phyloP scores from a whole-genome alignment of 2,113 vertebrate genomes.

The Xiphophorus maculatus region DNA sequence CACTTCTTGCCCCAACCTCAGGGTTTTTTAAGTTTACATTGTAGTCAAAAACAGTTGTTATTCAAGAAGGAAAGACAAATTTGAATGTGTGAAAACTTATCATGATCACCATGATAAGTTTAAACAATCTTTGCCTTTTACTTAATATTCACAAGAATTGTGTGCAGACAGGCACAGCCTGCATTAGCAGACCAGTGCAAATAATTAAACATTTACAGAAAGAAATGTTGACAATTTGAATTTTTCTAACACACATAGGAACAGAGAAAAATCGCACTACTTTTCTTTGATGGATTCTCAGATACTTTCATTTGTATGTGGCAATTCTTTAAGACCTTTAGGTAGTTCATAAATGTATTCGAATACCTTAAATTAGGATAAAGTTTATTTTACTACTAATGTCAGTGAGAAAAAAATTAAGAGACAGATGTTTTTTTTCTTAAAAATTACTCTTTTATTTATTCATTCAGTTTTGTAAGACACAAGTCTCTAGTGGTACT shows the following conservation, averaged over 20 bases:
- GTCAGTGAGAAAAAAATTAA: background rate
- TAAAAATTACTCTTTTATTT: background rate
- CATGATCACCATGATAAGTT: too few relatives aligned
- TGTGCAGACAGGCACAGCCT: too few relatives aligned
- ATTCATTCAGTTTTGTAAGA: background rate
- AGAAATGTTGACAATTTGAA: too few relatives aligned
- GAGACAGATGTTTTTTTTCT: background rate
- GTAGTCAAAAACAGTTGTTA: background rate
- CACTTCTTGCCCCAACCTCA: background rate
- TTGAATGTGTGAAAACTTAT: background rate
- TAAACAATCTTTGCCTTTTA: too few relatives aligned
- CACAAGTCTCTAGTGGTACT: constrained; percentile 78
- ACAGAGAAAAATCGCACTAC: background rate
- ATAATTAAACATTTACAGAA: too few relatives aligned
- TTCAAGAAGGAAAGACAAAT: background rate
- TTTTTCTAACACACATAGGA: background rate
- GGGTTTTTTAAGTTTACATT: background rate
- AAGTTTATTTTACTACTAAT: background rate
- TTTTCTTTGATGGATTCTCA: background rate
- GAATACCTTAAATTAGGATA: background rate
- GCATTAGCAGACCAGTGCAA: too few relatives aligned
- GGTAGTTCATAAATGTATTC: background rate
- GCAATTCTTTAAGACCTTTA: background rate
- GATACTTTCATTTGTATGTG: background rate
- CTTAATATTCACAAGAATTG: too few relatives aligned